These are phyloP conservation scores for Ophioninae sp. DNA, from an alignment of 2,888 invertebrate species.

Conservation along the genomic window DNA sequence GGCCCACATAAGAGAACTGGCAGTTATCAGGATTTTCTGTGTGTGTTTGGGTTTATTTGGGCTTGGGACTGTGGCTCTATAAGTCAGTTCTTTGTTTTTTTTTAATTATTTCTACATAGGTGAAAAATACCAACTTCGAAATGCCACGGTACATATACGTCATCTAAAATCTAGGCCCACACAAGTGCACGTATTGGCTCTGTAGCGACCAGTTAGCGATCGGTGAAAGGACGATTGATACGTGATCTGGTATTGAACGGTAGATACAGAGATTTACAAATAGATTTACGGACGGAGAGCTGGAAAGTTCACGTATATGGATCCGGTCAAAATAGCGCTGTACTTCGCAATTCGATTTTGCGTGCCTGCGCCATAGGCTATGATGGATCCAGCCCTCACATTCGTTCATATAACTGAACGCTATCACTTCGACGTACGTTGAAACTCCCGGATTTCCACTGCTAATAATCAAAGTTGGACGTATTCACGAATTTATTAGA, in stretches of 20 bases:
- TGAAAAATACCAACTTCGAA: background rate
- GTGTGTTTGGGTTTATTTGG: too few species aligned
- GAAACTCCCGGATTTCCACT: too few species aligned
- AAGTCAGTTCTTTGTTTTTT: background rate
- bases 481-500: too few species aligned
- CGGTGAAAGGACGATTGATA: constrained; percentile 56
- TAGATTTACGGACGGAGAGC: background rate
- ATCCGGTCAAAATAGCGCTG: background rate
- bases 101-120: background rate
- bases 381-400: too few species aligned
- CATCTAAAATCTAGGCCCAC: background rate
- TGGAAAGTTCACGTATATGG: background rate
- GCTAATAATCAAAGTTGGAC: too few species aligned
- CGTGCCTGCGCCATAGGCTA: too few species aligned
- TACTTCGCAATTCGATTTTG: too few species aligned
- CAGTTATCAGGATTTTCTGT: too few species aligned
- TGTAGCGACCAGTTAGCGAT: background rate
- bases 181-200: background rate
- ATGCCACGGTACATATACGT: constrained; percentile 1
- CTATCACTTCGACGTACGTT: too few species aligned
- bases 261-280: constrained; percentile 45
- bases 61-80: too few species aligned
- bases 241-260: constrained; percentile 59
- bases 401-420: too few species aligned
- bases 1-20: background rate